Conservation (phyloP, 2,113 vertebrate genomes). For the Phylloscopus trochiloides region DNA sequence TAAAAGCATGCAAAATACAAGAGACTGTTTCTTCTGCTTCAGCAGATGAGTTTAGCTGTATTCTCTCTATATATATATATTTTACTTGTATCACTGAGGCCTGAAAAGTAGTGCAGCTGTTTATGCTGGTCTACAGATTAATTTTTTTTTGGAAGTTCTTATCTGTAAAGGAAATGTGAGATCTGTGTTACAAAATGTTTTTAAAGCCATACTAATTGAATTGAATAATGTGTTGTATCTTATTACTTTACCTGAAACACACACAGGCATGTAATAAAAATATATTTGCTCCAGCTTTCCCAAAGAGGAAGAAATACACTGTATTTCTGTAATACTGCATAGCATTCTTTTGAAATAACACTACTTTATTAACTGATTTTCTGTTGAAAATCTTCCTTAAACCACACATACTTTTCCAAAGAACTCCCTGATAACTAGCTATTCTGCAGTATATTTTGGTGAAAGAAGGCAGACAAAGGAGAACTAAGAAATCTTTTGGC, state of each 20-base stretch:
- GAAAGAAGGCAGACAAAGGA: background rate
- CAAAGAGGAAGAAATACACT: background rate
- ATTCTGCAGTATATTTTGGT: background rate
- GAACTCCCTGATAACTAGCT: background rate
- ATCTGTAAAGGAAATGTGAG: background rate
- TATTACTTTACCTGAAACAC: background rate
- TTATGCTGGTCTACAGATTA: background rate
- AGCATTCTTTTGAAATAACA: background rate
- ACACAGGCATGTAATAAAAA: background rate
- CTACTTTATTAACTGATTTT: background rate
- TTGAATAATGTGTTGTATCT: background rate
- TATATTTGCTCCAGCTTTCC: background rate
- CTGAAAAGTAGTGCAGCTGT: background rate
- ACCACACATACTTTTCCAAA: fast-evolving
- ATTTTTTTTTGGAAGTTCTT: background rate
- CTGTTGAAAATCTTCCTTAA: background rate
- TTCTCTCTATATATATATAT: background rate
- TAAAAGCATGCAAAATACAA: background rate
- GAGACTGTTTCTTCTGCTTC: background rate
- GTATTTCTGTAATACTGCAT: background rate
- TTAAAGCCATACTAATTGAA: background rate
- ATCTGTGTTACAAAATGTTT: background rate
- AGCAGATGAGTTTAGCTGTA: background rate
- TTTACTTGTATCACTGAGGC: background rate
- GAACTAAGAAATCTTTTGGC: background rate